Percentiles rank a stretch among this genome's conserved stretches.
Conservation (phyloP, 1,140 invertebrate genomes). For the Chelonus insularis region DNA sequence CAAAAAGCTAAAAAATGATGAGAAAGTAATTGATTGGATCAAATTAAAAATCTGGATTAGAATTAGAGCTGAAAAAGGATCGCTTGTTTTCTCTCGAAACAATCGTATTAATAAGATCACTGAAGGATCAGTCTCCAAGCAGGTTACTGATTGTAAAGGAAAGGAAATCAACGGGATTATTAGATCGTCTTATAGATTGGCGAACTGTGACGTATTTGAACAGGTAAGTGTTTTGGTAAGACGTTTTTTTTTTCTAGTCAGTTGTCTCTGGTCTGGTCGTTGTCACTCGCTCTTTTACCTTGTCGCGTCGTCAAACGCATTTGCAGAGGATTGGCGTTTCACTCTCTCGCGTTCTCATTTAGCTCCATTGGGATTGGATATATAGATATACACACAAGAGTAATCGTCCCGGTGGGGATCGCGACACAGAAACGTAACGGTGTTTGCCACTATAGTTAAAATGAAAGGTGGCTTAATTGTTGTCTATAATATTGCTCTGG, state of each 20-base stretch:
- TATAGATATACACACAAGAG: conserved; percentile 12
- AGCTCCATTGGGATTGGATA: conserved; percentile 39
- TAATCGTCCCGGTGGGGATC: background rate
- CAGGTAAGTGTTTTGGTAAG: too few relatives aligned
- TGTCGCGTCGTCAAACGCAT: conserved; percentile 10
- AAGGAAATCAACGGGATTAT: too few relatives aligned
- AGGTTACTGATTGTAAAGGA: too few relatives aligned
- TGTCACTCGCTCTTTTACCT: conserved; percentile 5
- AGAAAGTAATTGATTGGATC: too few relatives aligned
- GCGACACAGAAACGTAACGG: conserved; percentile 38
- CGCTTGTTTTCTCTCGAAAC: too few relatives aligned
- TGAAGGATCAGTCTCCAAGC: too few relatives aligned
- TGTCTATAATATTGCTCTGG: conserved; percentile 47
- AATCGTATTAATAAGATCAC: too few relatives aligned
- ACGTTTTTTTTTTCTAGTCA: too few relatives aligned
- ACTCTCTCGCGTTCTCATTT: conserved; percentile 58
- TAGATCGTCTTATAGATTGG: background rate
- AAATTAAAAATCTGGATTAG: too few relatives aligned
- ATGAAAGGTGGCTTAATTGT: conserved; percentile 60
- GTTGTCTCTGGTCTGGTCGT: conserved; percentile 38
- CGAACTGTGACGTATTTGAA: conserved; percentile 13
- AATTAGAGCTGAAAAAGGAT: too few relatives aligned
- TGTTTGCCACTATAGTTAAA: conserved; percentile 57
- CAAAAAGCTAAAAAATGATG: too few relatives aligned
- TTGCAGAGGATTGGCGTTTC: conserved; percentile 51